Evolutionary conservation across 2,797 vertebrate species (phyloP).

Genomic region (Phylloscopus collybita): DNA sequence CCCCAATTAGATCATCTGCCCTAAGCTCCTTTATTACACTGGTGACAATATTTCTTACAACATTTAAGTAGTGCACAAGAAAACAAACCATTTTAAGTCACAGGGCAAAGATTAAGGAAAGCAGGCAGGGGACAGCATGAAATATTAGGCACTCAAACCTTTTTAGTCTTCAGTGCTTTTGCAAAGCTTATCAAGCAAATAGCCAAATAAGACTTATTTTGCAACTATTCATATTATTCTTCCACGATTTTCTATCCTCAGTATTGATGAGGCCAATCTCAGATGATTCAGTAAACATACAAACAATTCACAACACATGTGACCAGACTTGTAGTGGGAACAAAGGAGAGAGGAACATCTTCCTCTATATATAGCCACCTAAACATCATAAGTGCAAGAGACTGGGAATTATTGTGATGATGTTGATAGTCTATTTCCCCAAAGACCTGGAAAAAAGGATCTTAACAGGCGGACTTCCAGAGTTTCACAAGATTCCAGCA

Average conservation of each 20-base stretch:
- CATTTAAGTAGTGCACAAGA: background rate
- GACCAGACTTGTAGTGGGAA: background rate
- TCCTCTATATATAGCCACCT: background rate
- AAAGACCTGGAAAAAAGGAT: background rate
- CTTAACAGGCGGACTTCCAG: background rate
- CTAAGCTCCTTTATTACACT: background rate
- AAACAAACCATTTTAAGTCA: background rate
- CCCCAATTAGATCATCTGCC: background rate
- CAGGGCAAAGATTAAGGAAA: background rate
- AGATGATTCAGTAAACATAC: background rate
- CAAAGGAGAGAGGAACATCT: rapidly evolving
- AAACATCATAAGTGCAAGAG: background rate
- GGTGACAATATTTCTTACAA: background rate
- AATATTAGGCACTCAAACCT: background rate
- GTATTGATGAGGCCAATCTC: background rate
- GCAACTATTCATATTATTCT: background rate
- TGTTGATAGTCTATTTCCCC: background rate
- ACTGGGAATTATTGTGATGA: background rate
- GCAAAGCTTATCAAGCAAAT: background rate
- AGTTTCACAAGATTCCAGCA: background rate
- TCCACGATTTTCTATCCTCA: background rate
- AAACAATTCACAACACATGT: background rate
- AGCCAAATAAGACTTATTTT: background rate
- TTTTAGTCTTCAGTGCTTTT: background rate
- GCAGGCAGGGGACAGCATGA: background rate